Conservation (phyloP, 2,888 invertebrate genomes). For the Athrips mouffetella region DNA sequence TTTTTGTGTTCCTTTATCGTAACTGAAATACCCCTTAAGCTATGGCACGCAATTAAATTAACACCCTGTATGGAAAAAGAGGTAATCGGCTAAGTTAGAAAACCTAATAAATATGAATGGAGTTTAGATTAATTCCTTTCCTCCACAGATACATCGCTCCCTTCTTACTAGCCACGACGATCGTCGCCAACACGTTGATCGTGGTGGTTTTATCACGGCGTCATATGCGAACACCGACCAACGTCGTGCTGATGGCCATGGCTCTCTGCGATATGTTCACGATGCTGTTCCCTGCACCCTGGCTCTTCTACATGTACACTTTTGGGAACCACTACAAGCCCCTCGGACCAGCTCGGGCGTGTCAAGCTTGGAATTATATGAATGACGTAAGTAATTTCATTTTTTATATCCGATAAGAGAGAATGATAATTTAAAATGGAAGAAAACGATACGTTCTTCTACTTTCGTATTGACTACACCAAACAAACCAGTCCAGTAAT, state of each 20-base stretch:
- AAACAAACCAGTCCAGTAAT: no score
- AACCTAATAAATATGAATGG: no score
- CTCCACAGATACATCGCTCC: slow-evolving; percentile 83
- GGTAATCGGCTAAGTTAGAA: no score
- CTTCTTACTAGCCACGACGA: slow-evolving; percentile 89
- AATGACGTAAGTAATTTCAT: slow-evolving; percentile 83
- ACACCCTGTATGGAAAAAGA: no score
- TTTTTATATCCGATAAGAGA: not conserved
- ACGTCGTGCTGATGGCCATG: slow-evolving; percentile 96
- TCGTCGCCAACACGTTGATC: slow-evolving; percentile 94
- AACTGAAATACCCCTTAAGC: no score
- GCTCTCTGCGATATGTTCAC: slow-evolving; percentile 97
- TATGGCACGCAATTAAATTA: no score
- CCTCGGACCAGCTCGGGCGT: slow-evolving; percentile 84
- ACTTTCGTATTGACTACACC: no score
- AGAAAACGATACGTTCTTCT: no score
- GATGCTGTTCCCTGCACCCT: slow-evolving; percentile 92
- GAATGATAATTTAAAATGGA: no score
- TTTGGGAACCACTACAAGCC: slow-evolving; percentile 92
- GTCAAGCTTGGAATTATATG: slow-evolving; percentile 89
- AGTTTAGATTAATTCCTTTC: no score
- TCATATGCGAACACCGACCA: slow-evolving; percentile 95
- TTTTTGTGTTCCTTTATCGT: no score
- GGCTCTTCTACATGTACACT: slow-evolving; percentile 95
- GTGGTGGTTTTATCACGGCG: slow-evolving; percentile 92